phyloP scores from a whole-genome alignment of 2,888 invertebrate species.

The Microctonus brassicae region DNA sequence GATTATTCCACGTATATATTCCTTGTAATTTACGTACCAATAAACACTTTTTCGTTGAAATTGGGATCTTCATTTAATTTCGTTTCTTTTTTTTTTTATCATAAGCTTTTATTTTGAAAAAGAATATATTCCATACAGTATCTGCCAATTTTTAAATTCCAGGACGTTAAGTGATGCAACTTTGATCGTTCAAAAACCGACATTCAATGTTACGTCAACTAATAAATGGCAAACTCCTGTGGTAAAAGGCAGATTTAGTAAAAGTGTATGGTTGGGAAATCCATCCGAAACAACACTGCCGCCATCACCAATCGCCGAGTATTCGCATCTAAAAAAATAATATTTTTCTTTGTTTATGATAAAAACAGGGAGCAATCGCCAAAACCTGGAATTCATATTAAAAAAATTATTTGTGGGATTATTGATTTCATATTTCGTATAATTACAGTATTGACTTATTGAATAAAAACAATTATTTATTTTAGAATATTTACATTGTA shows the following conservation, averaged over 20 bases:
- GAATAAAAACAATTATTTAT: constrained; percentile 69
- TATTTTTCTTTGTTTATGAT: constrained; percentile 3
- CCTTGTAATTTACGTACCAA: constrained; percentile 7
- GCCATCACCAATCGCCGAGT: constrained; percentile 57
- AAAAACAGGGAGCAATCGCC: not conserved
- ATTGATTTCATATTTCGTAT: not conserved
- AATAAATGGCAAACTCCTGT: constrained; percentile 67
- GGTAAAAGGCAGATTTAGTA: constrained; percentile 66
- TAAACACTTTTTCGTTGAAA: constrained; percentile 19
- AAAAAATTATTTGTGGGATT: not conserved
- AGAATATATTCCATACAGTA: constrained; percentile 13
- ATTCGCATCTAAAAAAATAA: constrained; percentile 58
- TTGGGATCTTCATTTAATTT: constrained; percentile 4
- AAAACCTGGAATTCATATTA: too few species aligned
- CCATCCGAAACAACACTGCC: constrained; percentile 59
- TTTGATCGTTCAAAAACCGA: constrained; percentile 58
- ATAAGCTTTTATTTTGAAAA: constrained; percentile 2
- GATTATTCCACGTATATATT: not conserved
- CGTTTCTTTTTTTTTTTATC: constrained; percentile 25
- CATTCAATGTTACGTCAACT: constrained; percentile 43
- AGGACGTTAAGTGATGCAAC: constrained; percentile 58
- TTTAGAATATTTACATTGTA: constrained; percentile 68
- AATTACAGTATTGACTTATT: constrained; percentile 35
- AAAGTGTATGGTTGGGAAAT: constrained; percentile 64
- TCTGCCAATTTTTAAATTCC: constrained; percentile 53